phyloP scores from a whole-genome alignment of 2,113 vertebrate species.

The Tragelaphus scriptus region DNA sequence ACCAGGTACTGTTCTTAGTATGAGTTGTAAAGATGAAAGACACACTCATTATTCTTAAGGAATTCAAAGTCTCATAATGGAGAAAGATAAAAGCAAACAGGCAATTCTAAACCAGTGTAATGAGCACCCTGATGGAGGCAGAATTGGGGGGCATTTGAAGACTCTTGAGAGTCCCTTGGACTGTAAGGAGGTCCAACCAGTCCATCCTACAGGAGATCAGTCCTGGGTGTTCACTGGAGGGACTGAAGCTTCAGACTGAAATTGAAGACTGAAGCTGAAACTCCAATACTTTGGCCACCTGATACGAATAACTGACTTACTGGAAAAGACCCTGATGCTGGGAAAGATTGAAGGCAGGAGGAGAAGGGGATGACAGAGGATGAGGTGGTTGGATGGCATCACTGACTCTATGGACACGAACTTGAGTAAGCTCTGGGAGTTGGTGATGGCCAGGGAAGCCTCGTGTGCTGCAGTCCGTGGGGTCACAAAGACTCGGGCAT shows the following conservation, averaged over 20 bases:
- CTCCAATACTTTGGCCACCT: not conserved
- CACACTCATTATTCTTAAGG: not conserved
- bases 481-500: rapidly evolving
- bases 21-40: not conserved
- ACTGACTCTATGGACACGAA: not conserved
- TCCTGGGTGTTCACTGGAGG: not conserved
- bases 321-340: not conserved
- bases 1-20: not conserved
- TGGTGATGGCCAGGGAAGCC: not conserved
- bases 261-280: not conserved
- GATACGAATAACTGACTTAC: not conserved
- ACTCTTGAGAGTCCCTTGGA: not conserved
- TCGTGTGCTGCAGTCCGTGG: not conserved
- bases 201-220: not conserved
- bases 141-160: not conserved
- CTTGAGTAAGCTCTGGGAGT: not conserved
- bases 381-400: not conserved
- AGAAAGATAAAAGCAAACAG: not conserved
- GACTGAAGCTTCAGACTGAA: not conserved
- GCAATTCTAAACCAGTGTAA: not conserved
- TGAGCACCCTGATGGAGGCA: not conserved
- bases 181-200: not conserved
- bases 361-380: not conserved
- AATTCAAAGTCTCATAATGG: not conserved
- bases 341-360: not conserved